A percentile compares a stretch with the other conserved stretches of the same genome.
Evolutionary conservation across 2,113 vertebrate species (phyloP).

Genomic region (Platycercus adscitus): DNA sequence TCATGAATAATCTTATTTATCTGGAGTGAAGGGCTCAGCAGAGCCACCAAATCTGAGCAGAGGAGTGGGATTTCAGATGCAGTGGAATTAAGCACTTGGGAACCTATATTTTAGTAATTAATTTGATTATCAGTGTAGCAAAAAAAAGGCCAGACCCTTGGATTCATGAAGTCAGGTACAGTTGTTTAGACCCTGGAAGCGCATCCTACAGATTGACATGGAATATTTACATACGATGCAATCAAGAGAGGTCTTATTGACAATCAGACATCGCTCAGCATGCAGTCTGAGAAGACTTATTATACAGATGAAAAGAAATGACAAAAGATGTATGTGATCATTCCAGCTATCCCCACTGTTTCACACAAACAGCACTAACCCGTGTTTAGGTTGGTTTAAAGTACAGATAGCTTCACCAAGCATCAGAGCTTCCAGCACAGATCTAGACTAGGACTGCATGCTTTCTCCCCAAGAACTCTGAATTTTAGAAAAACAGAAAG

Average conservation of each 20-base stretch:
- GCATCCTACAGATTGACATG: background rate
- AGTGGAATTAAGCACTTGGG: background rate
- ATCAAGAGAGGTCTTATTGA: conserved; percentile 44
- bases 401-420: background rate
- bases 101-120: background rate
- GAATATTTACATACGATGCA: conserved; percentile 34
- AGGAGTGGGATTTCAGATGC: background rate
- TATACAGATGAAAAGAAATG: background rate
- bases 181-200: background rate
- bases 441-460: background rate
- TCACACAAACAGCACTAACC: background rate
- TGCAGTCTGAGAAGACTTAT: conserved; percentile 31
- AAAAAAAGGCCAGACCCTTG: background rate
- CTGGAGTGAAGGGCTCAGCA: background rate
- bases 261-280: conserved; percentile 48
- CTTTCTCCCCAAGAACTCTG: background rate
- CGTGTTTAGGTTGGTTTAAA: background rate
- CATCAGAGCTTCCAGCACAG: background rate
- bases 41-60: background rate
- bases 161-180: background rate
- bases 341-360: background rate
- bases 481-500: background rate
- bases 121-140: background rate
- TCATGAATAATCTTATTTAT: background rate
- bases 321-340: background rate